Evolutionary conservation across 2,113 vertebrate species (phyloP).

Genomic region (Zingel zingel): DNA sequence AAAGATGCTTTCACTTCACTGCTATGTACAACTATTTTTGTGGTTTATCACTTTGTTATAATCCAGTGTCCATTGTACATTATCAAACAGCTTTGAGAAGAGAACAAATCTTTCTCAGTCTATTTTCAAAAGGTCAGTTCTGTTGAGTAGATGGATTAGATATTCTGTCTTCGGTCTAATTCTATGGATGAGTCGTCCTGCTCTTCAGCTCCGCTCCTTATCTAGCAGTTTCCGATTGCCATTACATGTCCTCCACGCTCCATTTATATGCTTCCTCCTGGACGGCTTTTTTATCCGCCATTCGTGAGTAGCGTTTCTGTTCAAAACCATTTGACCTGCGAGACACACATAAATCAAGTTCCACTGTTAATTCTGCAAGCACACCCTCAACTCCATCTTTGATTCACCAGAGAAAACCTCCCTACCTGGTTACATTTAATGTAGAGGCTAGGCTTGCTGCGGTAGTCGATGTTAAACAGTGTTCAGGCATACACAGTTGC

Average conservation of each 20-base stretch:
- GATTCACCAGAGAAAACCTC: not conserved
- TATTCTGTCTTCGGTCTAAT: not conserved
- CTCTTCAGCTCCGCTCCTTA: not conserved
- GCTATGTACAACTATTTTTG: constrained; percentile 44
- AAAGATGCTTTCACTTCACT: constrained; percentile 14
- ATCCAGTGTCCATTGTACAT: constrained; percentile 11
- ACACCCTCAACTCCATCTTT: not conserved
- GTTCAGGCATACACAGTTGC: no score
- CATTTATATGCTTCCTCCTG: constrained; percentile 96
- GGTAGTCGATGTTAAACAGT: no score
- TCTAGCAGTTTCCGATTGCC: not conserved
- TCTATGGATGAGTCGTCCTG: not conserved
- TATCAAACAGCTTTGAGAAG: constrained; percentile 20
- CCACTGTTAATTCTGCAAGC: not conserved
- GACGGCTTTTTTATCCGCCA: constrained; percentile 90
- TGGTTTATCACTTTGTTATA: not conserved
- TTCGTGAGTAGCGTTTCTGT: constrained; percentile 90
- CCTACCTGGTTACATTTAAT: not conserved
- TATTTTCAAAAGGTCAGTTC: constrained; percentile 5
- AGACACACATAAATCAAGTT: constrained; percentile 11
- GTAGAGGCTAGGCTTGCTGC: no score
- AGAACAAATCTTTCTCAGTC: not conserved
- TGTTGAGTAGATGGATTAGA: not conserved
- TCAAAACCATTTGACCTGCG: constrained; percentile 96
- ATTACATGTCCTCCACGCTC: constrained; percentile 97